Evolutionary conservation across 2,888 invertebrate genomes (phyloP).

Genomic region (Miltochrista miniata): DNA sequence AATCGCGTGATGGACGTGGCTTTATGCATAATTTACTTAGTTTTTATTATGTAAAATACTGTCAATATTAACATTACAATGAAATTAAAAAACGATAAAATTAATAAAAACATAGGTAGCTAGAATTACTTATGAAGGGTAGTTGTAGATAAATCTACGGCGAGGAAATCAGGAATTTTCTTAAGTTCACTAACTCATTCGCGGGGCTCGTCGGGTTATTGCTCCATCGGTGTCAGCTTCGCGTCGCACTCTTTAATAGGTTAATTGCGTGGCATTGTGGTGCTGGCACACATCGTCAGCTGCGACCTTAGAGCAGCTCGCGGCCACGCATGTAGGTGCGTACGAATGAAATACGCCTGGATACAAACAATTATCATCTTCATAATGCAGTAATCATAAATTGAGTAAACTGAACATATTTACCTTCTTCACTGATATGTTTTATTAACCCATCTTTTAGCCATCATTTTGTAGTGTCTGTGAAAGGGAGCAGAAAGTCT

Average conservation of each 20-base stretch:
- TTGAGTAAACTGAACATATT: constrained; percentile 14
- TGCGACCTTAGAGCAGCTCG: constrained; percentile 77
- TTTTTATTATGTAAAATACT: constrained; percentile 25
- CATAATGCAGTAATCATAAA: constrained; percentile 19
- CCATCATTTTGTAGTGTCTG: constrained; percentile 19
- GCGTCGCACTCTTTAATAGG: constrained; percentile 75
- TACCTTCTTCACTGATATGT: constrained; percentile 14
- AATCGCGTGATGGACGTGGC: constrained; percentile 61
- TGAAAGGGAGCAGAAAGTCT: constrained; percentile 35
- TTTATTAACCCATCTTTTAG: constrained; percentile 14
- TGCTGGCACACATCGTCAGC: constrained; percentile 77
- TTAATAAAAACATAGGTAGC: background rate
- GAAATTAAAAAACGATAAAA: background rate
- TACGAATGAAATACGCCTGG: constrained; percentile 59
- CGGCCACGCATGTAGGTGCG: constrained; percentile 74
- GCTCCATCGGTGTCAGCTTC: constrained; percentile 66
- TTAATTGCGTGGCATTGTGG: constrained; percentile 81
- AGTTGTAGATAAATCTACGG: background rate
- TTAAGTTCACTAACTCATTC: constrained; percentile 54
- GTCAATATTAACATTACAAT: constrained; percentile 14
- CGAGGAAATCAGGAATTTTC: constrained; percentile 18
- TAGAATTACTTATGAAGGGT: too few relatives aligned
- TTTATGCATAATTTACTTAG: constrained; percentile 44
- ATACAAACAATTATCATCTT: constrained; percentile 37
- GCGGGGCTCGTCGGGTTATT: constrained; percentile 67